Base-by-base conservation (phyloP, 2,888 invertebrate genomes). In the Drosophila dives region DNA sequence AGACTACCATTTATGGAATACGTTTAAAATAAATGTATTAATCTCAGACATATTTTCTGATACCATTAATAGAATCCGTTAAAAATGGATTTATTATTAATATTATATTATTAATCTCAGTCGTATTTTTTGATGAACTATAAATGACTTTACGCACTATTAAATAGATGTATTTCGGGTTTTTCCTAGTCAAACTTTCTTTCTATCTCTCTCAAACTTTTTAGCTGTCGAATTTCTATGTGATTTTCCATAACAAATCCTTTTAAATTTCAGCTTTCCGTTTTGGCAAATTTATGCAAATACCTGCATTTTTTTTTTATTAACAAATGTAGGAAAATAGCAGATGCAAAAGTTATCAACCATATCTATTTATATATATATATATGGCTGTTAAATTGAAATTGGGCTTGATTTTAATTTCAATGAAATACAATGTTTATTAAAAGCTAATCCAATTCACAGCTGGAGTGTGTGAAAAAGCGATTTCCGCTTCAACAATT, bases 401-500 rank as follows among this genome's bases (percentile, higher is more conserved):
- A 32, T 40, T n/a, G 11, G n/a, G 50, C 50, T 50, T 67, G 49
- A 50, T 67, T 49, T 42, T 40, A 50, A 55, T 50, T 17, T 38
- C 34, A 50, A 50, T 40, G 34, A 40, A 33, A 56, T 32, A 5
- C 67, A 50, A 67, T 67, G 68, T 67, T 73, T 45, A 51, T 56
- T 29, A 60, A 50, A 73, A 73, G 60, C 56, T 73, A 67, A 76
- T 76, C 78, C 74, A 45, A 63, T 73, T 48, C 8, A 48, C 40
- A 50, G 58, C 36, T 61, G 34, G 12, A 38, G 54, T 54, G 54
- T n/a, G 23, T 36, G 11, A 62, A 65, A 68, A 74, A 59, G 34
- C 65, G 75, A 45, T 78, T 78, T 74, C 38, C 63, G 75, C 75
- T 60, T 58, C 56, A 77, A 49, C 65, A 75, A 79, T 64, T 67